Evolutionary conservation across 2,888 invertebrate species (phyloP), one percentile per base, ranked within the genome.

Genomic region (Axea sp.): DNA sequence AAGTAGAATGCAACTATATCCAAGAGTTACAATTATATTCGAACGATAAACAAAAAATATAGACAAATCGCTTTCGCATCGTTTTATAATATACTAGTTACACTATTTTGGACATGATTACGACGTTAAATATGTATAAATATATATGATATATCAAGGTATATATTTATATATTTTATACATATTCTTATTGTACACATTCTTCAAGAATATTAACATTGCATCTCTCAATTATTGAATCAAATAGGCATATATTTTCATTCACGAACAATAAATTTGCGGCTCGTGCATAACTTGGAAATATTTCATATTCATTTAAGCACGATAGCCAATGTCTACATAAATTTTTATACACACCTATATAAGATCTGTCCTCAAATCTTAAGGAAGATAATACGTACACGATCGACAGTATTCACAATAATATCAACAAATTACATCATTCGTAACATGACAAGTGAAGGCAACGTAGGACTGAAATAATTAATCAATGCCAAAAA

Each of bases 241-340:
- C 53, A 51, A 47, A 9, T 69, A 55, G 55, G 69, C 60, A 69
- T 47, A 49, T 57, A 49, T 41, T 72, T 64, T 59, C 57, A 43
- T 64, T 49, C 64, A 64, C 53, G 62, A 62, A 65, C 72, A 24
- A 72, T 65, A 64, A 65, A 72, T 31, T 65, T 35, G 45, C 37
- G 65, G 72, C 65, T 11, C 59, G 64, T 64, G 71, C 71, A 12
- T 31, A 65, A 57, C 57, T 64, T 67, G 30, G 35, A 51, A 53
- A 55, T 35, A 41, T 51, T 43, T 53, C 35, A 30, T 53, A 37
- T 26, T 51, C 39, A n/a, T 73, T 67, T 78, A 81, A 78, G 80
- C 80, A 82, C 77, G 76, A 75, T 76, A 76, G 77, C 77, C 77
- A 78, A 74, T 76, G 75, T 79, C 73, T 80, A 80, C 78, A 76